A percentile compares a stretch with the other conserved stretches of the same genome.
phyloP scores from a whole-genome alignment of 2,888 invertebrate species.

The Scaptomyza parva region DNA sequence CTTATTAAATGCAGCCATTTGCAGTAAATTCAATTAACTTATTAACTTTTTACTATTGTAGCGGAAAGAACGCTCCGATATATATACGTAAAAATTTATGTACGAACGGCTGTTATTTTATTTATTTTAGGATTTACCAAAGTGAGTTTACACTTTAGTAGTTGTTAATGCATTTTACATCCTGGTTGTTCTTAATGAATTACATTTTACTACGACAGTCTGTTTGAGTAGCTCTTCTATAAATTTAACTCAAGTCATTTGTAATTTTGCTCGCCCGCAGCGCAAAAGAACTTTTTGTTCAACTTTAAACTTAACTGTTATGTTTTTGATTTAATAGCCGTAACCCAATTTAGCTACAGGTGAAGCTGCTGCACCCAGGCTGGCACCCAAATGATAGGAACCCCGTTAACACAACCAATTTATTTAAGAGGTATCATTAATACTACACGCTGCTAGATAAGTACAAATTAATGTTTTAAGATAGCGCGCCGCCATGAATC shows the following conservation, averaged over 20 bases:
- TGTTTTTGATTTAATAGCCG: conserved; percentile 30
- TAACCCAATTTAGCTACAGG: conserved; percentile 11
- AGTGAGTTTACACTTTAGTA: background rate
- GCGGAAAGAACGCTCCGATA: conserved; percentile 6
- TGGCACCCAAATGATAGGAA: conserved; percentile 17
- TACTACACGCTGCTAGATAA: conserved; percentile 35
- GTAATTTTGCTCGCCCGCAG: background rate
- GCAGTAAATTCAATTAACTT: conserved; percentile 56
- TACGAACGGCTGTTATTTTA: background rate
- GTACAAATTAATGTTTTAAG: conserved; percentile 38
- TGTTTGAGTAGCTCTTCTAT: background rate
- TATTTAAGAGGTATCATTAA: conserved; percentile 57
- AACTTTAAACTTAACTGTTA: conserved; percentile 29
- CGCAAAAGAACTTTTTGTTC: conserved; percentile 1
- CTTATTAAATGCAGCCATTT: conserved; percentile 42
- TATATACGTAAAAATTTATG: background rate
- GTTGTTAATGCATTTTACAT: background rate
- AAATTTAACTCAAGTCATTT: background rate
- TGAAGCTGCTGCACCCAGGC: conserved; percentile 1
- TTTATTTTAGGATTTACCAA: background rate
- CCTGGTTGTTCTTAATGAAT: background rate
- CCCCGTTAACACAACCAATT: conserved; percentile 39
- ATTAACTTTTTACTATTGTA: conserved; percentile 22
- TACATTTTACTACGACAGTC: background rate
- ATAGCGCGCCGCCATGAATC: conserved; percentile 48